These are phyloP conservation scores for Brachystomella parvula DNA, from an alignment of 1,140 invertebrate species.

Conservation along the genomic window DNA sequence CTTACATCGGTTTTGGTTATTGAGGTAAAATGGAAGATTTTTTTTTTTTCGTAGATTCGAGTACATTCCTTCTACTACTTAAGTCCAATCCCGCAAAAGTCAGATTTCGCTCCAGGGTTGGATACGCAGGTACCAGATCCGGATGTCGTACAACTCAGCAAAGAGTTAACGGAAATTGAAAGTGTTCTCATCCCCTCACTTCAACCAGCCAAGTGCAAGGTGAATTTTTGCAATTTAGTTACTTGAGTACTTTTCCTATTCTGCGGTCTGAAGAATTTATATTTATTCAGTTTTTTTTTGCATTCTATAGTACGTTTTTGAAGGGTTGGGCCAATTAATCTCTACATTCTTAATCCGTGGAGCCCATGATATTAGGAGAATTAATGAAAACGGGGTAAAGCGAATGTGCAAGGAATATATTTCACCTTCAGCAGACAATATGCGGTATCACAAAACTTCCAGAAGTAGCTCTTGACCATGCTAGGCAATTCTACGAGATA, in stretches of 20 bases:
- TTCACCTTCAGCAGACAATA: conserved; percentile 74
- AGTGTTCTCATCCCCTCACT: conserved; percentile 66
- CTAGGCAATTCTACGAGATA: conserved; percentile 79
- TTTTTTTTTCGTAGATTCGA: conserved; percentile 51
- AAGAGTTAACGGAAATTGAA: conserved; percentile 68
- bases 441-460: conserved; percentile 74
- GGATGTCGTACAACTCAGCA: conserved; percentile 69
- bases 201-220: conserved; percentile 69
- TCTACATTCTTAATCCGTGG: conserved; percentile 76
- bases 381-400: conserved; percentile 70
- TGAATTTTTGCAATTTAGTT: conserved; percentile 39
- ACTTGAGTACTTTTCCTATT: conserved; percentile 9
- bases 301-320: conserved; percentile 76
- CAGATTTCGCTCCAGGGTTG: conserved; percentile 44
- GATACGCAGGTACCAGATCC: conserved; percentile 67
- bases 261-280: background rate
- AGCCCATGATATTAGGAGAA: conserved; percentile 66
- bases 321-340: conserved; percentile 80
- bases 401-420: conserved; percentile 79
- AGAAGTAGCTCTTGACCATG: conserved; percentile 77
- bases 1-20: background rate
- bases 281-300: conserved; percentile 13
- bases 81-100: conserved; percentile 58
- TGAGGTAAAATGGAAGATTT: conserved; percentile 1
- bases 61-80: conserved; percentile 93